Percentiles rank a stretch among this genome's conserved stretches.
Evolutionary conservation across 2,888 invertebrate genomes (phyloP).

Genomic region (Carcina quercana): DNA sequence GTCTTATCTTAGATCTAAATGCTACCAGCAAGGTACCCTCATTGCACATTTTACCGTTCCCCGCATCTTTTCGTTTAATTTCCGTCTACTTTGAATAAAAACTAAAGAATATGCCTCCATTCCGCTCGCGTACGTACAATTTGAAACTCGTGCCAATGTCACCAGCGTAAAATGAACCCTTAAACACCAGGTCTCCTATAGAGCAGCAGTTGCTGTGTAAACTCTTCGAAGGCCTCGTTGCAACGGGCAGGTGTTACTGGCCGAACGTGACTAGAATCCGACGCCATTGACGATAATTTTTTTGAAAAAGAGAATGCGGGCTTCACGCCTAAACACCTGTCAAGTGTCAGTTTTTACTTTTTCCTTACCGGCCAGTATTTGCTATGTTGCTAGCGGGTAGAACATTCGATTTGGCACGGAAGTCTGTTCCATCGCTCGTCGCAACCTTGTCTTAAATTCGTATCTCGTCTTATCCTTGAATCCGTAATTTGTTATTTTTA

Average conservation of each 20-base stretch:
- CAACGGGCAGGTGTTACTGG: conserved; percentile 24
- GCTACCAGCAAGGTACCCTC: too few species aligned
- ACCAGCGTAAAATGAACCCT: conserved; percentile 15
- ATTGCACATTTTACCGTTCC: neutral
- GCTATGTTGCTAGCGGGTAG: conserved; percentile 2
- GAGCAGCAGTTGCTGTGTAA: conserved; percentile 15
- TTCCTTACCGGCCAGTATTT: conserved; percentile 23
- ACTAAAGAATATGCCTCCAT: conserved; percentile 13
- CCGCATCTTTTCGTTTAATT: conserved; percentile 2
- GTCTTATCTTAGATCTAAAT: neutral
- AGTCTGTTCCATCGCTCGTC: too few species aligned
- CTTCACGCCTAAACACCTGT: conserved; percentile 50
- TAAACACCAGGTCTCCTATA: conserved; percentile 9
- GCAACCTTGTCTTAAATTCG: too few species aligned
- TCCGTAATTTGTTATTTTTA: conserved; percentile 1
- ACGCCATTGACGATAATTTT: conserved; percentile 30
- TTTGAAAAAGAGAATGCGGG: conserved; percentile 53
- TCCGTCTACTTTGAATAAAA: conserved; percentile 5
- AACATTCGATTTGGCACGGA: neutral
- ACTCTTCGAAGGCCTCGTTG: conserved; percentile 24
- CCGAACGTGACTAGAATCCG: conserved; percentile 48
- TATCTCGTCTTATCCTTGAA: too few species aligned
- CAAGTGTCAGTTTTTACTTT: conserved; percentile 32
- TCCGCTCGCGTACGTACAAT: conserved; percentile 27
- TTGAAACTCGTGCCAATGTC: conserved; percentile 22